A percentile compares a stretch with the other conserved stretches of the same genome.
phyloP scores from a whole-genome alignment of 2,797 vertebrate species.

The Clarias platycephalus region DNA sequence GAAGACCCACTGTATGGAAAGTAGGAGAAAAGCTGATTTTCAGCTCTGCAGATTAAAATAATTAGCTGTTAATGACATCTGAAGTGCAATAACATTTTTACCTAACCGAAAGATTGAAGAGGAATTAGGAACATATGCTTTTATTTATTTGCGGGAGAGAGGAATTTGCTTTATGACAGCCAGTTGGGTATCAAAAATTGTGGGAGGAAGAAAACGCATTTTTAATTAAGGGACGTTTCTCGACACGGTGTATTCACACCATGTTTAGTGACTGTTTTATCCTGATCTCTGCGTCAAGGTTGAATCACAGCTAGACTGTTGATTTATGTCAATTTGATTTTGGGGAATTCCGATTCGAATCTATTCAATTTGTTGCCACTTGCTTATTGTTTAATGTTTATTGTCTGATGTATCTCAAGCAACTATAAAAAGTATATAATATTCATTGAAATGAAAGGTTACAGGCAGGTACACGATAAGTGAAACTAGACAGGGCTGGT shows the following conservation, averaged over 20 bases:
- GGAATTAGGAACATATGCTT: too few relatives aligned
- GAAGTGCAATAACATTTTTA: not conserved
- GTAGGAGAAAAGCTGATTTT: not conserved
- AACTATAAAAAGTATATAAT: too few relatives aligned
- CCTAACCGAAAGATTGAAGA: too few relatives aligned
- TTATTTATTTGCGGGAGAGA: not conserved
- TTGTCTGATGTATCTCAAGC: too few relatives aligned
- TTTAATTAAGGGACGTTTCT: not conserved
- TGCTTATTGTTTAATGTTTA: too few relatives aligned
- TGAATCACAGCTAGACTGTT: too few relatives aligned
- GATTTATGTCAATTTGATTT: too few relatives aligned
- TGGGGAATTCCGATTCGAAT: too few relatives aligned
- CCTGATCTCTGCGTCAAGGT: not conserved
- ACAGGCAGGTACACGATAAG: not conserved
- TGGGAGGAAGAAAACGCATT: not conserved
- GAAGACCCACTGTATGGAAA: not conserved
- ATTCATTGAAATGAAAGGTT: not conserved
- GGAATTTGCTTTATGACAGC: not conserved
- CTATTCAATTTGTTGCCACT: too few relatives aligned
- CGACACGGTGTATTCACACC: not conserved
- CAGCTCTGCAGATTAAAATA: conserved; percentile 3
- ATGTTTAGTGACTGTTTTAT: not conserved
- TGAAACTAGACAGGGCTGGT: not conserved
- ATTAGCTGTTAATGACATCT: not conserved
- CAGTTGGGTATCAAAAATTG: not conserved